A percentile compares a stretch with the other conserved stretches of the same genome.
phyloP scores from a whole-genome alignment of 2,888 invertebrate genomes.

The Lasiommata megera region DNA sequence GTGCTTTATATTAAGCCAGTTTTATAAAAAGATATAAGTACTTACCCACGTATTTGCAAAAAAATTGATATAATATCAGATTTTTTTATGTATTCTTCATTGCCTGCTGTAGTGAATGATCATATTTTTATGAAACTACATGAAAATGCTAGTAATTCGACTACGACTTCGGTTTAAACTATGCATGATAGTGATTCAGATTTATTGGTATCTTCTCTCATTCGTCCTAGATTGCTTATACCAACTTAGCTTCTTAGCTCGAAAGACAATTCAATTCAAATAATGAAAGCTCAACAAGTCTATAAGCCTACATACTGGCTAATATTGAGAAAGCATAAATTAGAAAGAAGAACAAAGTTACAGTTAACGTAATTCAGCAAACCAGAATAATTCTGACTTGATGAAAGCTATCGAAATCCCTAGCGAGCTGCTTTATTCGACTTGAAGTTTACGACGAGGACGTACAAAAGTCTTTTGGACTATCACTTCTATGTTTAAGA shows the following conservation, averaged over 20 bases:
- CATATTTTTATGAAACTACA: slow-evolving; percentile 64
- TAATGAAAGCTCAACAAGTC: slow-evolving; percentile 58
- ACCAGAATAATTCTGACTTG: slow-evolving; percentile 56
- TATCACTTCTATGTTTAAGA: slow-evolving; percentile 46
- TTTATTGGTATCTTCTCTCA: slow-evolving; percentile 39
- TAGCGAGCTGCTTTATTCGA: slow-evolving; percentile 41
- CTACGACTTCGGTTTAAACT: slow-evolving; percentile 37
- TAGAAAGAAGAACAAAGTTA: slow-evolving; percentile 48
- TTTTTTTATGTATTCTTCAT: slow-evolving; percentile 57
- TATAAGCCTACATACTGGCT: slow-evolving; percentile 65
- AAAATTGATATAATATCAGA: slow-evolving; percentile 49
- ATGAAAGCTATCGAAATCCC: slow-evolving; percentile 52
- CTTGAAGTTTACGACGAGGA: slow-evolving; percentile 39
- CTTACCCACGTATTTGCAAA: no score
- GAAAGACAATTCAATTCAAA: slow-evolving; percentile 48
- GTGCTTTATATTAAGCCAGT: no score
- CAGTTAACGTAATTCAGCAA: slow-evolving; percentile 42
- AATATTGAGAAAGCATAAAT: slow-evolving; percentile 55
- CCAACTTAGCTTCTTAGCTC: slow-evolving; percentile 49
- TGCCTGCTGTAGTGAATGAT: slow-evolving; percentile 63
- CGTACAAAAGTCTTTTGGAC: slow-evolving; percentile 24
- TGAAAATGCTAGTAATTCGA: slow-evolving; percentile 37
- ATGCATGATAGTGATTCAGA: slow-evolving; percentile 45
- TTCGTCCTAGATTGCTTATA: slow-evolving; percentile 47
- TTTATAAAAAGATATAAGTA: no score